A percentile compares a stretch with the other conserved stretches of the same genome.
These are phyloP conservation scores for Saimiri boliviensis DNA, from an alignment of 2,113 vertebrate genomes.

Conservation along the genomic window DNA sequence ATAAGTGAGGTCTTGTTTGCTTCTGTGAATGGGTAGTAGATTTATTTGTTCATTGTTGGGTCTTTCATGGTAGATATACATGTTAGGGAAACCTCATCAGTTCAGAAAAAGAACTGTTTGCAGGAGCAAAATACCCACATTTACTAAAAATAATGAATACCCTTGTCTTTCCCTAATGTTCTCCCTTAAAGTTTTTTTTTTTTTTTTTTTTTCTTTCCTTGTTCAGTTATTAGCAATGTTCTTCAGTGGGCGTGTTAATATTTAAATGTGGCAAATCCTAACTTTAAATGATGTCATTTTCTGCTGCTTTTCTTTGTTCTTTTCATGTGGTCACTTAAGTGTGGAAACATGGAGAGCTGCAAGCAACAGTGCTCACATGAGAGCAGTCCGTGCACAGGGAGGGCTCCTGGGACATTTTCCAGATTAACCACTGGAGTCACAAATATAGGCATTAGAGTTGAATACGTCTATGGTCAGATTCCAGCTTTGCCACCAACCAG, in stretches of 20 bases:
- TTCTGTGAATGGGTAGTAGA: not conserved
- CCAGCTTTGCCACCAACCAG: not conserved
- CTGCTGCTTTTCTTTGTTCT: not conserved
- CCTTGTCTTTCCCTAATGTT: not conserved
- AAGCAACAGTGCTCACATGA: not conserved
- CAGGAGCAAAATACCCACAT: not conserved
- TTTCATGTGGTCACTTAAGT: not conserved
- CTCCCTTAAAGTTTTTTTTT: conserved; percentile 35
- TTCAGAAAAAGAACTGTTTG: not conserved
- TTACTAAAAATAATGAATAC: not conserved
- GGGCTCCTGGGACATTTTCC: not conserved
- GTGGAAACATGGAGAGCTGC: not conserved
- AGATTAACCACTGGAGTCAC: not conserved
- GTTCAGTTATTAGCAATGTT: not conserved
- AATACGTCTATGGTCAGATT: not conserved
- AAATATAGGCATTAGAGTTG: not conserved
- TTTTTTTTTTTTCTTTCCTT: too few species aligned
- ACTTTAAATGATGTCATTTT: not conserved
- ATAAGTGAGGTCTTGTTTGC: not conserved
- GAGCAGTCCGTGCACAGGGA: not conserved
- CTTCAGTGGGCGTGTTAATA: not conserved
- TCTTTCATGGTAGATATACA: not conserved
- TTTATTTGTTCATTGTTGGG: not conserved
- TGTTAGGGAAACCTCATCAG: not conserved
- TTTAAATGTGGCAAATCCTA: not conserved